Base-by-base conservation (phyloP, 2,888 invertebrate genomes). In the Diadegma fenestrale region DNA sequence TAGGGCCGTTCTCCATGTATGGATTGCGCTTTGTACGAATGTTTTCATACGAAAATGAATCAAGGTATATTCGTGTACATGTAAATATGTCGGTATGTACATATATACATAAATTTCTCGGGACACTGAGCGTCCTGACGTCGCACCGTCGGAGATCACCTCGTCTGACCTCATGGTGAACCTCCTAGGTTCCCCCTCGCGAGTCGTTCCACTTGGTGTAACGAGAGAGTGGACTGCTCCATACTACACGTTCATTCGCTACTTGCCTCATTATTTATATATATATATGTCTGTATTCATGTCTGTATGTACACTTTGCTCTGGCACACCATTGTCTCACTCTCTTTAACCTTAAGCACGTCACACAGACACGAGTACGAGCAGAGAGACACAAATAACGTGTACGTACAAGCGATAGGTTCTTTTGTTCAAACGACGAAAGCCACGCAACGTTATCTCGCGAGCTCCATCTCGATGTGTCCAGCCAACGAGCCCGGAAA, bases 161-260 rank as follows among this genome's bases (percentile, higher is more conserved):
- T 92, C 91, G 90, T 90, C 92, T 93, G 92, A 92, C 93, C 93
- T 93, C 92, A 81, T 72, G 89, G 90, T 92, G 92, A 93, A 91
- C 92, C 92, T 81, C 61, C 26, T 80, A 19, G 43, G 71, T 77
- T n/a, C 72, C 61, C 61, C 73, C 84, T 73, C 63, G 71, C 81
- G 82, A 68, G 73, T 84, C 88, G 85, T 84, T 86, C 80, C 69
- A 83, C 84, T 80, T 77, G 78, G 87, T 84, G 84, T 86, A 86
- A 84, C 84, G 81, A 85, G 85, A 85, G 85, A 85, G 82, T 79
- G 73, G 85, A 78, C 81, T 78, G 63, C 63, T 51, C 75, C 54
- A 69, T 75, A 63, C 76, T 19, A 51, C 41, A 54, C 69, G 45
- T 77, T 58, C 58, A 14, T 61, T 58, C 69, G 17, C n/a, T 73